Percentiles rank a stretch among this genome's conserved stretches.
Conservation (phyloP, 2,113 vertebrate genomes). For the Onychostruthus taczanowskii region DNA sequence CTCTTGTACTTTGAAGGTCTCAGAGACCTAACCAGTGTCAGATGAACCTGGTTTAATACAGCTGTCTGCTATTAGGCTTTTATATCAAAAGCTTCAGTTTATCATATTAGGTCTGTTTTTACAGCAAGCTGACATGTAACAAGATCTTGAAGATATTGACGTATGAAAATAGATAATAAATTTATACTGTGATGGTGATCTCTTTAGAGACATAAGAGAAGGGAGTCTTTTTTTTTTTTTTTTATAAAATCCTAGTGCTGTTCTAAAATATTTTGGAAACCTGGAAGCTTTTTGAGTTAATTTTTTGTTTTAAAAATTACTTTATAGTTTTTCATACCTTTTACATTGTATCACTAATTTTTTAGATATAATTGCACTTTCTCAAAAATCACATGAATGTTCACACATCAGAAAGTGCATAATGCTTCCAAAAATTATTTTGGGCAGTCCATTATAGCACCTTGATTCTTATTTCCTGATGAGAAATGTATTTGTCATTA, state of each 20-base stretch:
- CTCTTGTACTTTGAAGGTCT: neutral
- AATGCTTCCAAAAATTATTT: neutral
- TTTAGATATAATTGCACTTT: neutral
- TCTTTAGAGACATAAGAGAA: neutral
- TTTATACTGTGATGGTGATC: neutral
- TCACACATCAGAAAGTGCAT: neutral
- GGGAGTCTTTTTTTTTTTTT: neutral
- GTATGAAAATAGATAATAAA: neutral
- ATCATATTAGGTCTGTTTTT: neutral
- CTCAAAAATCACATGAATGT: neutral
- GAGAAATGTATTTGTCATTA: neutral
- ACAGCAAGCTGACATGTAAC: neutral
- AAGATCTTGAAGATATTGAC: neutral
- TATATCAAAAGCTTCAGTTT: neutral
- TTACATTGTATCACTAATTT: neutral
- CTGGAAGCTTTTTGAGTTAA: rapidly evolving
- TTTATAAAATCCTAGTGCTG: neutral
- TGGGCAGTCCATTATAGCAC: neutral
- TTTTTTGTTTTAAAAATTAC: neutral
- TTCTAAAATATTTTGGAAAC: neutral
- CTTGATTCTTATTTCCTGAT: neutral
- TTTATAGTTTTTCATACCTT: neutral
- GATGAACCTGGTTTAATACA: neutral
- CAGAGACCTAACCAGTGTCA: neutral
- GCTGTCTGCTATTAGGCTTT: neutral